phyloP scores from a whole-genome alignment of 2,888 invertebrate species.

The Netelia virgata region DNA sequence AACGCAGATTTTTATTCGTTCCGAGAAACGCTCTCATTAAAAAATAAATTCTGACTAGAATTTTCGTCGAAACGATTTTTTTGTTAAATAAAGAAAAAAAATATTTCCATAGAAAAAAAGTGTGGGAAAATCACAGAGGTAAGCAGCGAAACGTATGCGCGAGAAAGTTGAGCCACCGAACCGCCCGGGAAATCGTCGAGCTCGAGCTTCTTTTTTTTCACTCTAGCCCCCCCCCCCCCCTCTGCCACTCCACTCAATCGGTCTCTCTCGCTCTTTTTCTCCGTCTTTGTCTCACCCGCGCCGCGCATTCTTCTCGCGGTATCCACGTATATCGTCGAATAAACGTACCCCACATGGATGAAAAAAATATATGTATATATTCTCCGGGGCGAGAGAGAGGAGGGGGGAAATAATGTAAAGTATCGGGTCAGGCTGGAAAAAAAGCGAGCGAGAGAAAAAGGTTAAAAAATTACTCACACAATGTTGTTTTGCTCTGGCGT shows the following conservation, averaged over 20 bases:
- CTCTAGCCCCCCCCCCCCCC: slow-evolving; percentile 30
- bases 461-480: slow-evolving; percentile 74
- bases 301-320: slow-evolving; percentile 5
- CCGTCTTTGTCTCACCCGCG: slow-evolving; percentile 15
- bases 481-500: slow-evolving; percentile 74
- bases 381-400: neutral
- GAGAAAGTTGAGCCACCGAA: slow-evolving; percentile 46
- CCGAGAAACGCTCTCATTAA: neutral
- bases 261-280: slow-evolving; percentile 15
- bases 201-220: slow-evolving; percentile 29
- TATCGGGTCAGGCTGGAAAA: neutral
- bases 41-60: neutral
- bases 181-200: slow-evolving; percentile 55
- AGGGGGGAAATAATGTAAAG: neutral
- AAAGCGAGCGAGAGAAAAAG: neutral
- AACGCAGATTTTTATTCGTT: neutral
- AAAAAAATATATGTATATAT: slow-evolving; percentile 28
- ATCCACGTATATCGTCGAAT: slow-evolving; percentile 6
- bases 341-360: slow-evolving; percentile 21
- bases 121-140: slow-evolving; percentile 27
- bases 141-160: slow-evolving; percentile 31
- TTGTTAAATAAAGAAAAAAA: slow-evolving; percentile 1
- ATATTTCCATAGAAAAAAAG: slow-evolving; percentile 10
- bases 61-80: neutral
- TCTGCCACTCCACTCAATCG: neutral